Evolutionary conservation across 1,140 invertebrate genomes (phyloP), one percentile per base, ranked within the genome.

Genomic region (Phthorimaea operculella): DNA sequence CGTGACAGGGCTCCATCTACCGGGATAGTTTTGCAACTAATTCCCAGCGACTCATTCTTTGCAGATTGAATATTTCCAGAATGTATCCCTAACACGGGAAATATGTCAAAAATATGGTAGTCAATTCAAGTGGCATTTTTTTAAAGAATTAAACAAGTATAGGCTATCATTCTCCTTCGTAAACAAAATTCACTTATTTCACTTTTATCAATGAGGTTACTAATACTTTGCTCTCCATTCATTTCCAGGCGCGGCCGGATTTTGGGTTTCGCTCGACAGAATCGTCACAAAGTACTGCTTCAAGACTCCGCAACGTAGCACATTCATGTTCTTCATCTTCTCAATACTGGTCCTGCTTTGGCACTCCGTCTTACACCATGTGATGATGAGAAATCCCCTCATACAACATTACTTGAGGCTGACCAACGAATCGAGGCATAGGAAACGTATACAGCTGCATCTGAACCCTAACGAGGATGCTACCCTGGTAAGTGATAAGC

Each of bases 261-360:
- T 96, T 54, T 89, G 94, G 83, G 92, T 96, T 4, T 96, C 94
- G 10, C 76, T 90, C 1, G 95, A 94, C 76, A 88, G 95, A 17
- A 94, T 96, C 48, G 64, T 94, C 16, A 96, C 94, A 0, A 96
- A 96, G 54, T 77, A 83, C 80, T 90, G 57, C 57, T 95, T 58
- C 83, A 93, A 33, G 74, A 91, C 70, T 90, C 95, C 78, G 87
- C 92, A 68, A 85, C 90, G 91, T 28, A 96, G 95, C 70, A 97
- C 95, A 0, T 90, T 94, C 21, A 90, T 94, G 68, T 97, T 96
- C 83, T 96, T 97, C 72, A 83, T 89, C 12, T 86, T 94, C 12
- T 95, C 94, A 14, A 92, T 93, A 51, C 71, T 90, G 0, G 89
- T 93, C 12, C 90, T 96, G 9, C 82, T 90, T 8, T 80, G 90